phyloP scores from a whole-genome alignment of 2,113 vertebrate species.

The Phoenicopterus ruber region DNA sequence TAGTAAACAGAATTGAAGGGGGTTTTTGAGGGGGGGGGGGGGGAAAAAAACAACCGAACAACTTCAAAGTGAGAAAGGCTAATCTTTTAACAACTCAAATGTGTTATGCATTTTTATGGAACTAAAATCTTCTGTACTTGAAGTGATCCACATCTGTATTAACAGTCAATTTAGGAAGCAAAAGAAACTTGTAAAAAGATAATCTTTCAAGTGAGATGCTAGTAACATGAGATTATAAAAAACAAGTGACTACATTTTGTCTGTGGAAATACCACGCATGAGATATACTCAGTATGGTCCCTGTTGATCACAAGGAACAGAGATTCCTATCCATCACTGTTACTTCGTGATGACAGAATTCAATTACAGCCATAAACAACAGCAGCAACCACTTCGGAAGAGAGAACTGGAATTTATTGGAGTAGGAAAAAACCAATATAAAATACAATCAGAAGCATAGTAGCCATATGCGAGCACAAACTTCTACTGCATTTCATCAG shows the following conservation, averaged over 20 bases:
- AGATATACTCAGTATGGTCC: not conserved
- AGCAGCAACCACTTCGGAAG: not conserved
- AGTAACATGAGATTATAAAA: not conserved
- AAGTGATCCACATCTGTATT: not conserved
- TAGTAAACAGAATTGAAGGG: not conserved
- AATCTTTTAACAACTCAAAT: not conserved
- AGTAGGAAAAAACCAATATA: not conserved
- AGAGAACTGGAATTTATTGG: not conserved
- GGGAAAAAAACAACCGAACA: no score
- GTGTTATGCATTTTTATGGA: fast-evolving
- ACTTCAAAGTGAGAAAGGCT: not conserved
- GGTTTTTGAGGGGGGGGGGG: not conserved
- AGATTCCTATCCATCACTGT: not conserved
- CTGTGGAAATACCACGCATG: not conserved
- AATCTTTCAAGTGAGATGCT: not conserved
- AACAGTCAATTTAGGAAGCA: not conserved
- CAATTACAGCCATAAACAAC: not conserved
- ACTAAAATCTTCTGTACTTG: not conserved
- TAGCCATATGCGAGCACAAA: not conserved
- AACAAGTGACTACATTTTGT: not conserved
- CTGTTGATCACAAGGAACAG: not conserved
- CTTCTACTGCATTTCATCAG: not conserved
- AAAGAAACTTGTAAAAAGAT: not conserved
- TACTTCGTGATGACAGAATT: not conserved
- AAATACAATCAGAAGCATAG: not conserved